phyloP scores from a whole-genome alignment of 2,797 vertebrate species.

The Artibeus lituratus region DNA sequence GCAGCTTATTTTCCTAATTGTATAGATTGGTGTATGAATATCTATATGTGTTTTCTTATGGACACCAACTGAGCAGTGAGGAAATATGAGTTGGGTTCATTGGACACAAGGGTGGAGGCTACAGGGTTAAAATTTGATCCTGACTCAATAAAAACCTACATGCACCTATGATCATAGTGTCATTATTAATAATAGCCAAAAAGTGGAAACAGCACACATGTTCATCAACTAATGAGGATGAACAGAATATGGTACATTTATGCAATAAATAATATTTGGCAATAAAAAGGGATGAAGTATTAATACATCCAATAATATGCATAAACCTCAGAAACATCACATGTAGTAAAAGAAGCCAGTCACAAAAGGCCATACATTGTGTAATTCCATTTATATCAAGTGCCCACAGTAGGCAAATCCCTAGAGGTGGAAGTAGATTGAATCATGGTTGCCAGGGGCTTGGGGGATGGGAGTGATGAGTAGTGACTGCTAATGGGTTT shows the following conservation, averaged over 20 bases:
- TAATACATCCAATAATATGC: neutral
- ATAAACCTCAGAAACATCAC: neutral
- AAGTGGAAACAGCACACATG: neutral
- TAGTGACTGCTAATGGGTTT: neutral
- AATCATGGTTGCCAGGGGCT: neutral
- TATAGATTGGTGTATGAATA: neutral
- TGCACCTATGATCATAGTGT: neutral
- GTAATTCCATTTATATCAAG: neutral
- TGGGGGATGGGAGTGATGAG: too few relatives aligned
- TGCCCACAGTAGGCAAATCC: neutral
- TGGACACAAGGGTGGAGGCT: neutral
- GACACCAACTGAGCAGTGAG: neutral
- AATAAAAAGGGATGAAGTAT: neutral
- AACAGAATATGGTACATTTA: neutral
- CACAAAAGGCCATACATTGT: neutral
- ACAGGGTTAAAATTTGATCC: neutral
- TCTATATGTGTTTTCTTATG: neutral
- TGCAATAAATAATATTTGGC: neutral
- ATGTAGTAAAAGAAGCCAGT: neutral
- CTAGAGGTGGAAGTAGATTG: neutral
- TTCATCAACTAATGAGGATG: neutral
- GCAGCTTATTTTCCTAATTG: neutral
- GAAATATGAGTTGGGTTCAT: neutral
- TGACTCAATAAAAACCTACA: neutral
- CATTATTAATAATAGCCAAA: neutral